These are phyloP conservation scores for Struthio camelus DNA, from an alignment of 2,113 vertebrate species.

Conservation along the genomic window DNA sequence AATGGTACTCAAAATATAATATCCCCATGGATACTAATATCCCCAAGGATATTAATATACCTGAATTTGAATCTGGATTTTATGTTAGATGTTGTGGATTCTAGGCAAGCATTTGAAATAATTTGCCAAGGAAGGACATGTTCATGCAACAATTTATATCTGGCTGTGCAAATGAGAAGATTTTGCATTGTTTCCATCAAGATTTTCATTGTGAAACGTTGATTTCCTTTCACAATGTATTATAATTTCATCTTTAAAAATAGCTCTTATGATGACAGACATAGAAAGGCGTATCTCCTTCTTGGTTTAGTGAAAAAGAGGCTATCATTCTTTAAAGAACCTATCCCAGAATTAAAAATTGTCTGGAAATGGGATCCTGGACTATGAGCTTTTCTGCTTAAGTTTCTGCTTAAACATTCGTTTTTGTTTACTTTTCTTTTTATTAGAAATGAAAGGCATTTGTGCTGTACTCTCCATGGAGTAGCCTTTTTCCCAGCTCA, in stretches of 20 bases:
- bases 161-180: not conserved
- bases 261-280: rapidly evolving
- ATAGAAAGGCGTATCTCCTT: not conserved
- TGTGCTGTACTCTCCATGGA: not conserved
- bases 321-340: not conserved
- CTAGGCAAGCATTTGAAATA: not conserved
- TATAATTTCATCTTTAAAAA: not conserved
- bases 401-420: not conserved
- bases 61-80: not conserved
- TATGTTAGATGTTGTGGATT: not conserved
- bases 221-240: not conserved
- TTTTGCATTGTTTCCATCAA: not conserved
- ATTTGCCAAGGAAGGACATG: not conserved
- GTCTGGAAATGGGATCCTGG: not conserved
- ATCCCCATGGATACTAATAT: not conserved
- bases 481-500: not conserved
- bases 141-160: not conserved
- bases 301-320: not conserved
- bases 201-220: not conserved
- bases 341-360: not conserved
- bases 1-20: not conserved
- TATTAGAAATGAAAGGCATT: not conserved
- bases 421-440: not conserved
- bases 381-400: not conserved
- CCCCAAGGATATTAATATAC: not conserved